These are phyloP conservation scores for Chironomus tentans DNA, from an alignment of 2,888 invertebrate genomes.

Conservation along the genomic window DNA sequence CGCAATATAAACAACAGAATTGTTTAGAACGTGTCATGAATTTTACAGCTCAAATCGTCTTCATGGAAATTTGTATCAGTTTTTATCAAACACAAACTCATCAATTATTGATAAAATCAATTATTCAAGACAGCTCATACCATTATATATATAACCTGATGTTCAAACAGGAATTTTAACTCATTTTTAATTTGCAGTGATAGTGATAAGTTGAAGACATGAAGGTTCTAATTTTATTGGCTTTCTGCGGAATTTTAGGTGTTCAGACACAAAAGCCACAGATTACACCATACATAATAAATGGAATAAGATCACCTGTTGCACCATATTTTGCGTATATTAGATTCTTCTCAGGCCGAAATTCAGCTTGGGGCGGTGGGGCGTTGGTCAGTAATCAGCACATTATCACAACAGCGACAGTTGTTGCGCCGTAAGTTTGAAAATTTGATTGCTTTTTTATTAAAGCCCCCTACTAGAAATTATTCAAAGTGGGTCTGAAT, in stretches of 20 bases:
- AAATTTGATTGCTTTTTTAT: neutral
- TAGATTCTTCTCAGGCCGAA: neutral
- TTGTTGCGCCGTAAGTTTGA: constrained; percentile 2
- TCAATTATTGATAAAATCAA: too few relatives aligned
- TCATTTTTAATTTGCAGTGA: too few relatives aligned
- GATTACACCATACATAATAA: neutral
- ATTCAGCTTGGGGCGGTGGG: constrained; percentile 8
- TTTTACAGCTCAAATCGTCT: too few relatives aligned
- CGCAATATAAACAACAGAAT: too few relatives aligned
- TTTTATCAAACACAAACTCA: too few relatives aligned
- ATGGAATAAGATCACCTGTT: neutral
- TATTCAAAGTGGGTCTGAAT: too few relatives aligned
- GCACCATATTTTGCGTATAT: constrained; percentile 19
- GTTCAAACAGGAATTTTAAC: too few relatives aligned
- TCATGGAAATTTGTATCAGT: too few relatives aligned
- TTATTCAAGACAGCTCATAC: too few relatives aligned
- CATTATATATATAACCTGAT: too few relatives aligned
- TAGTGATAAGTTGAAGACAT: neutral
- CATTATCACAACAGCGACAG: constrained; percentile 9
- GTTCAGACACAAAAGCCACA: neutral
- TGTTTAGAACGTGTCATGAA: too few relatives aligned
- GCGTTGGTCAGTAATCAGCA: constrained; percentile 5
- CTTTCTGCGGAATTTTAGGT: neutral
- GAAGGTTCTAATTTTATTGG: constrained; percentile 11
- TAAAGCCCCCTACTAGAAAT: too few relatives aligned